Conservation (phyloP, 2,797 vertebrate species). For the Acanthis flammea region DNA sequence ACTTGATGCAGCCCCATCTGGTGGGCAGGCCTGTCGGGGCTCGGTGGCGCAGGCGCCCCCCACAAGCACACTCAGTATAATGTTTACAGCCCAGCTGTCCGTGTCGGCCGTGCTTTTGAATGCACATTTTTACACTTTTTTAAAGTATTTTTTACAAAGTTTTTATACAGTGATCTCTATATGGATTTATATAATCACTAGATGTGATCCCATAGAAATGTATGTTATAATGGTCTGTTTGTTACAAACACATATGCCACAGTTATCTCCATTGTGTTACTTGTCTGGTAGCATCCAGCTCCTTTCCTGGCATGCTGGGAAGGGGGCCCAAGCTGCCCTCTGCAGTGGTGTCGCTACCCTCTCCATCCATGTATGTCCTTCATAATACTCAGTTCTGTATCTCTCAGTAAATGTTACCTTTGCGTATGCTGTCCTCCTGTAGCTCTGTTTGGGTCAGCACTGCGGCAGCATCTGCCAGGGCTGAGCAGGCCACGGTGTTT, state of each 20-base stretch:
- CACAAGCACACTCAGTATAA: constrained; percentile 89
- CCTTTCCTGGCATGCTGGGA: constrained; percentile 49
- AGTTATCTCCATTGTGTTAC: constrained; percentile 75
- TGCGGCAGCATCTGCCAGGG: background rate
- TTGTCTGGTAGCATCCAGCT: constrained; percentile 59
- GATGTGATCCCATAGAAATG: constrained; percentile 84
- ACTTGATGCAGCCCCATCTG: constrained; percentile 63
- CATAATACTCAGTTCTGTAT: constrained; percentile 80
- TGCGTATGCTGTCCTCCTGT: constrained; percentile 50
- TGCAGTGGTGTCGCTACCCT: constrained; percentile 35
- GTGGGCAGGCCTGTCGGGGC: constrained; percentile 76
- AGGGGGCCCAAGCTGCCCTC: background rate
- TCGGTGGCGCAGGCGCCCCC: constrained; percentile 93
- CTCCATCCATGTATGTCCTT: constrained; percentile 78
- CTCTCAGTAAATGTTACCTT: constrained; percentile 79
- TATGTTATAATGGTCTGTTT: constrained; percentile 89
- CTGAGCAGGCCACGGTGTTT: rapidly evolving
- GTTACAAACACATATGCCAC: constrained; percentile 81
- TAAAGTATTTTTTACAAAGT: constrained; percentile 83
- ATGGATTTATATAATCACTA: constrained; percentile 90
- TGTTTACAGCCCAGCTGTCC: constrained; percentile 92
- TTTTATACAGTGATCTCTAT: constrained; percentile 93
- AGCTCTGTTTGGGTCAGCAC: constrained; percentile 11
- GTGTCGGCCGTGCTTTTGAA: constrained; percentile 82
- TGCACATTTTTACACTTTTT: constrained; percentile 86